Base-by-base conservation (phyloP, 2,113 vertebrate species). In the Cephalophus harveyi region DNA sequence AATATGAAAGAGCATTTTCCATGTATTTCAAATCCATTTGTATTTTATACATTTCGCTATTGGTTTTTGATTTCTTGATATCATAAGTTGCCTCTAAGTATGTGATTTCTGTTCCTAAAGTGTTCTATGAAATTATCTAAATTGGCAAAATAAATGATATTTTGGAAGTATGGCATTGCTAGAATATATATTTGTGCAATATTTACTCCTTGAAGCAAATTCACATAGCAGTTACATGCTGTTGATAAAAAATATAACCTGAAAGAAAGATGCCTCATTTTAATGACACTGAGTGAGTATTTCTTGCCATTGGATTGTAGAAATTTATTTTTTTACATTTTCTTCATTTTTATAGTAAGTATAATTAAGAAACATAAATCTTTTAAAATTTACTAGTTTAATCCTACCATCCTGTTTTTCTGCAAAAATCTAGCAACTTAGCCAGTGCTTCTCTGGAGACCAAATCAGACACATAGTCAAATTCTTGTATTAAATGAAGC, bases 161-260 rank as follows among this genome's bases (percentile, higher is more conserved):
- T 94, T 95, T 94, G 54, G 55, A 94, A 97, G 43, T 28, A 82
- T 48, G 5, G n/a, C 50, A n/a, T 82, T 97, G 74, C 67, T 92
- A 88, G 88, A 88, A 93, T 78, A 87, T 86, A 23, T 87, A 88
- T 94, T 97, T 94, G 91, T 91, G 52, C 94, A 97, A 97, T 97
- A 96, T 97, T 97, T 96, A 94, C 36, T 86, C 91, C 92, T 54
- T 94, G 91, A 95, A 94, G 59, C 81, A 97, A 96, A 93, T 95
- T 98, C 94, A 97, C 95, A 94, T 54, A 97, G 84, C 76, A 97
- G 86, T 97, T 97, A 95, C 85, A 86, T 91, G 93, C 64, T 95
- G 33, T 46, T 83, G 76, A 33, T 91, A 87, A 94, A 96, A 95
- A 97, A 94, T 87, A 74, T 16, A 96, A 97, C 84, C 88, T 97